These are phyloP conservation scores for Monarcha castaneiventris DNA, from an alignment of 2,113 vertebrate species.

Conservation along the genomic window DNA sequence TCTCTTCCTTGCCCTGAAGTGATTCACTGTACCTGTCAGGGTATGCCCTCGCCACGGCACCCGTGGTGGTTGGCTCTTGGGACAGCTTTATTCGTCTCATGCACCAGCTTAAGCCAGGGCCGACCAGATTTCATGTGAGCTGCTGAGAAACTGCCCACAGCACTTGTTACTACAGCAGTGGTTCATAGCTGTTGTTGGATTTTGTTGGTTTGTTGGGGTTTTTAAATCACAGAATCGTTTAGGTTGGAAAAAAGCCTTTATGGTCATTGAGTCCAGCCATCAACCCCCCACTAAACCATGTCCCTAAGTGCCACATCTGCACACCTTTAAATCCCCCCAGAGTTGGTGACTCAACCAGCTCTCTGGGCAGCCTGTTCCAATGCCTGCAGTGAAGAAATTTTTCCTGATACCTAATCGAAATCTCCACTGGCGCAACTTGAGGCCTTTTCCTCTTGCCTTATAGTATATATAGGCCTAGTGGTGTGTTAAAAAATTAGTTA, in stretches of 20 bases:
- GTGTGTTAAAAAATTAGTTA: neutral
- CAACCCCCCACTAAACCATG: neutral
- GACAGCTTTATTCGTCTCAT: neutral
- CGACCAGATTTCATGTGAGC: neutral
- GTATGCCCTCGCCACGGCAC: neutral
- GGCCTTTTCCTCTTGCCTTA: neutral
- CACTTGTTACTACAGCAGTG: neutral
- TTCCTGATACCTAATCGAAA: neutral
- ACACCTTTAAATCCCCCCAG: neutral
- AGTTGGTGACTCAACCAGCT: neutral
- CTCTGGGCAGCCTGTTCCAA: neutral
- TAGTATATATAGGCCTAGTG: neutral
- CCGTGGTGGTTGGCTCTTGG: neutral
- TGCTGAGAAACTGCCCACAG: neutral
- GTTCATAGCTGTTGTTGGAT: neutral
- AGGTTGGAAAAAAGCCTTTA: neutral
- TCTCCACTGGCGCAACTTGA: neutral
- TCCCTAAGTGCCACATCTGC: neutral
- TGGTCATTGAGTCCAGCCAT: neutral
- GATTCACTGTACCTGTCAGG: neutral
- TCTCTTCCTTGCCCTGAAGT: conserved; percentile 2
- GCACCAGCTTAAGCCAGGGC: neutral
- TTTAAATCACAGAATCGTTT: neutral
- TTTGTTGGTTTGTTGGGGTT: neutral
- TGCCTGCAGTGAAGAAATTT: neutral